phyloP scores from a whole-genome alignment of 2,113 vertebrate genomes.

The Halcyon senegalensis region DNA sequence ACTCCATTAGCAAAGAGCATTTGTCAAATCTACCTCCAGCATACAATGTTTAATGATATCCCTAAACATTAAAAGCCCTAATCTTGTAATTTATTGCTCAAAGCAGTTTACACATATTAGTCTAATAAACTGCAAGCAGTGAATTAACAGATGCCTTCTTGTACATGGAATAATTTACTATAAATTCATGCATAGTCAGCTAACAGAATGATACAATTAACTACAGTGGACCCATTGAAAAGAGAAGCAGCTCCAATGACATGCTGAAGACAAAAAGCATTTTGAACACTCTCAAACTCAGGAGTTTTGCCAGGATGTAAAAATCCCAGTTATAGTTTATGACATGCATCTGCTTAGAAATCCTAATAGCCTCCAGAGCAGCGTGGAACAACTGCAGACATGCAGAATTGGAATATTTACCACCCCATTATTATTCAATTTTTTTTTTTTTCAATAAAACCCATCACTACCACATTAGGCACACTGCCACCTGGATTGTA shows the following conservation, averaged over 20 bases:
- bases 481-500: neutral
- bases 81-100: conserved; percentile 69
- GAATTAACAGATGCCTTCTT: conserved; percentile 55
- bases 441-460: neutral
- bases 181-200: conserved; percentile 17
- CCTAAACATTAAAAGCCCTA: conserved; percentile 58
- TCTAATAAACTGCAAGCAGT: conserved; percentile 59
- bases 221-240: conserved; percentile 10
- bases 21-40: conserved; percentile 54
- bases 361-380: neutral
- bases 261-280: neutral
- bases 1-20: conserved; percentile 57
- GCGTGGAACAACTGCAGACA: neutral
- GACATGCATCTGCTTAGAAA: neutral
- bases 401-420: neutral
- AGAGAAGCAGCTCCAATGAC: neutral
- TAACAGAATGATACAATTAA: neutral
- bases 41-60: conserved; percentile 62
- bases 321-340: neutral
- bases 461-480: neutral
- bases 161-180: conserved; percentile 12
- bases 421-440: neutral
- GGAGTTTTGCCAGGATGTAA: neutral
- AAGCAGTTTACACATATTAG: conserved; percentile 53
- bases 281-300: neutral